Conservation (phyloP, 1,140 invertebrate species). For the Drosophila repleta region DNA sequence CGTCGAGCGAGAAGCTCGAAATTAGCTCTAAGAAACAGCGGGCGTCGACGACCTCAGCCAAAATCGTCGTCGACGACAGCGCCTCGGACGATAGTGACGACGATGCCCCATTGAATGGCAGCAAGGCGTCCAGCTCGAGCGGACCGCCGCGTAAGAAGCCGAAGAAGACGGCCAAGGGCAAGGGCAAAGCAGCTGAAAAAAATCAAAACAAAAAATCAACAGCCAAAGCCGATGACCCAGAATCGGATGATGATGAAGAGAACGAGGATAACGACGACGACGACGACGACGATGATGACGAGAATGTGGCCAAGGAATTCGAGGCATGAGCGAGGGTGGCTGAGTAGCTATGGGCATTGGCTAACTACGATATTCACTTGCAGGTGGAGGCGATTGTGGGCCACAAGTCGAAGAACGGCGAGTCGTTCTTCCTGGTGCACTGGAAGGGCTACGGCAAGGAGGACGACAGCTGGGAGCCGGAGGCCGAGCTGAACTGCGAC, state of each 20-base stretch:
- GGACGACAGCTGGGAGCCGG: slow-evolving; percentile 92
- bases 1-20: slow-evolving; percentile 12
- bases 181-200: slow-evolving; percentile 39
- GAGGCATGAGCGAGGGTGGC: slow-evolving; percentile 31
- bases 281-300: slow-evolving; percentile 1
- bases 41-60: not conserved
- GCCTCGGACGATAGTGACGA: slow-evolving; percentile 61
- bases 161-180: slow-evolving; percentile 39
- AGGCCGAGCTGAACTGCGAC: slow-evolving; percentile 89
- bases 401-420: slow-evolving; percentile 88
- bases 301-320: slow-evolving; percentile 48
- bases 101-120: slow-evolving; percentile 57
- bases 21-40: slow-evolving; percentile 25
- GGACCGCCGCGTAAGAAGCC: slow-evolving; percentile 42
- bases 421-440: slow-evolving; percentile 89
- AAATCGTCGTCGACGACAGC: not conserved
- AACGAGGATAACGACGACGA: not conserved
- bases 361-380: not conserved
- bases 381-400: slow-evolving; percentile 89
- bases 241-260: too few relatives aligned
- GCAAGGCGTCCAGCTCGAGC: slow-evolving; percentile 40
- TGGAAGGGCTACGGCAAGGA: slow-evolving; percentile 92
- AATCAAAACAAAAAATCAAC: slow-evolving; percentile 31
- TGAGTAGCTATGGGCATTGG: too few relatives aligned
- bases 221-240: slow-evolving; percentile 16